Evolutionary conservation across 2,797 vertebrate genomes (phyloP).

Genomic region (Sebastes cheni): DNA sequence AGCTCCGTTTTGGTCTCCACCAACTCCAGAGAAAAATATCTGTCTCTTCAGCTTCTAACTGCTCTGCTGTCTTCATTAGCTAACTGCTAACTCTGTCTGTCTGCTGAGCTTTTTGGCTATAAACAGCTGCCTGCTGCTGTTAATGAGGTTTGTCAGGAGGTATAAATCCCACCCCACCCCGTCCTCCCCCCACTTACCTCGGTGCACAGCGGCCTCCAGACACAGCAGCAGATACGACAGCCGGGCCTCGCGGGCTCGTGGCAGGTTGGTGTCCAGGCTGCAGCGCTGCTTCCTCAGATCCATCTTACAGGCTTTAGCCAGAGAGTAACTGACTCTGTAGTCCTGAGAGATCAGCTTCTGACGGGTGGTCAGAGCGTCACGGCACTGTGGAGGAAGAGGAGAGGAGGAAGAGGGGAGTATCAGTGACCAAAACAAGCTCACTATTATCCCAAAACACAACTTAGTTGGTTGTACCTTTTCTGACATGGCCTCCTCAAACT

Average conservation of each 20-base stretch:
- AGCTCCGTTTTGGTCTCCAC: background rate
- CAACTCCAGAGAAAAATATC: background rate
- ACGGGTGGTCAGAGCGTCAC: constrained; percentile 92
- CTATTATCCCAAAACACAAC: background rate
- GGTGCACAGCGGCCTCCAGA: constrained; percentile 92
- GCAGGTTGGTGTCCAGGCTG: constrained; percentile 91
- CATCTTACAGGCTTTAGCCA: constrained; percentile 94
- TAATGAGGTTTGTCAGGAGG: background rate
- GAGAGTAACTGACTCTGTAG: constrained; percentile 94
- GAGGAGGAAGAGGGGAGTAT: rapidly evolving
- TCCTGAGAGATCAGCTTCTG: constrained; percentile 97
- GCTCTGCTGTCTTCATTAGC: background rate
- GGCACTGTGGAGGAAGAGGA: constrained; percentile 80
- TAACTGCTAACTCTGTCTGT: background rate
- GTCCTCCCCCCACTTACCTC: constrained; percentile 78
- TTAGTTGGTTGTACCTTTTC: constrained; percentile 82
- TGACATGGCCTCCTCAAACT: constrained; percentile 97
- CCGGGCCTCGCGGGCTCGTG: constrained; percentile 90
- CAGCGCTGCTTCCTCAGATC: constrained; percentile 95
- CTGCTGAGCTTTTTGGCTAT: background rate
- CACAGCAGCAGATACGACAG: constrained; percentile 95
- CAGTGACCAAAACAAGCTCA: background rate
- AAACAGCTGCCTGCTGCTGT: background rate
- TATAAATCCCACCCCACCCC: background rate
- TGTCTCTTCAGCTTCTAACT: background rate